phyloP scores from a whole-genome alignment of 2,888 invertebrate species.

The Cephus rjabovi region DNA sequence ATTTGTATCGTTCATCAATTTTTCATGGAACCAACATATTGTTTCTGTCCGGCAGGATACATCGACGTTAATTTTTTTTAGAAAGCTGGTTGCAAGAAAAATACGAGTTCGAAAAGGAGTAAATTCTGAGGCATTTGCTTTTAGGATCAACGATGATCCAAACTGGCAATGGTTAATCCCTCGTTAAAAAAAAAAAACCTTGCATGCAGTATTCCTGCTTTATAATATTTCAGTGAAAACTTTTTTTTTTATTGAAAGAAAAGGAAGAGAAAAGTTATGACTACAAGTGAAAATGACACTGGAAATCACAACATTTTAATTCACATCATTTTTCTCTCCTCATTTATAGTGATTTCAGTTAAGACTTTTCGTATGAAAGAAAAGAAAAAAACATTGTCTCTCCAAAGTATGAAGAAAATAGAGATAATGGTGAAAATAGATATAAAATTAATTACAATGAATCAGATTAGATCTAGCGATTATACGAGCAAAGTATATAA shows the following conservation, averaged over 20 bases:
- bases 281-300: neutral
- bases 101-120: neutral
- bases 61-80: neutral
- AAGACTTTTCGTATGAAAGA: neutral
- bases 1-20: neutral
- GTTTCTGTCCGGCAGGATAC: neutral
- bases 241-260: neutral
- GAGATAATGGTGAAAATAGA: neutral
- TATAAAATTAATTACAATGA: neutral
- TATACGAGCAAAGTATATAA: neutral
- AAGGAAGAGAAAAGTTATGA: neutral
- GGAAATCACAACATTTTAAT: neutral
- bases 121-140: neutral
- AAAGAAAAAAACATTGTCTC: neutral
- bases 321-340: neutral
- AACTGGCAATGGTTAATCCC: neutral
- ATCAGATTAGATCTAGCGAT: neutral
- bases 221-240: neutral
- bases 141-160: neutral
- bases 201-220: constrained; percentile 20
- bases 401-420: neutral
- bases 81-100: neutral
- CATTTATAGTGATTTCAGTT: neutral
- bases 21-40: neutral
- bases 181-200: neutral